Base-by-base conservation (phyloP, 1,140 invertebrate genomes). In the Drosophila sproati region DNA sequence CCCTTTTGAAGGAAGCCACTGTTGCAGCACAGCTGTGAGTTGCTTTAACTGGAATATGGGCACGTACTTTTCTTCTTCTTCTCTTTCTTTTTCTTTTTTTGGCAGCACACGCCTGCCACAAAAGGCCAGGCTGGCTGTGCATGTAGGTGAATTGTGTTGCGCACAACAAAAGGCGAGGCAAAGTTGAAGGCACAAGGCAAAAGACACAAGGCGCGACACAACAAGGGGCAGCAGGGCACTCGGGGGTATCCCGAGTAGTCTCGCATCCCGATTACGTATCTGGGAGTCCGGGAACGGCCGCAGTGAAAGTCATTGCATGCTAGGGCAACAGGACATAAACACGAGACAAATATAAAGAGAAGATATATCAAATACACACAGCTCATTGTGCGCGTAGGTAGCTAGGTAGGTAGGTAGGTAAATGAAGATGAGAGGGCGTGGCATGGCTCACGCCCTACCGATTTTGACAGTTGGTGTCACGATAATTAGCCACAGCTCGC, bases 381-480 rank as follows among this genome's bases (percentile, higher is more conserved):
- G 34, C 52, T 73, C 45, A 52, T 51, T 73, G 61, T 68, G 29
- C 20, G 67, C 55, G 64, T 67, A 68, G 72, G 72, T 68, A 51
- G 28, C 10, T 67, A 79, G 20, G 20, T 20, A 20, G 12, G 37
- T 39, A 6, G 60, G 60, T 78, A 74, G 70, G 64, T 31, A 60
- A 50, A 63, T 68, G 47, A n/a, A 61, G 57, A 62, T 55, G 52
- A 10, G 51, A 34, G 37, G 83, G 83, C 80, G 83, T 77, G 80
- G 50, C 77, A 57, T 35, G 34, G 20, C 20, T 20, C 62, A 75
- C 59, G 60, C 37, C 60, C 59, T 63, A 39, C 50, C 80, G 10
- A 76, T 61, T 89, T 79, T 83, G 85, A 89, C 83, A 88, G 86
- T 90, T 89, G 75, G 50, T 89, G 86, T 85, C 78, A 90, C 85